These are phyloP conservation scores for Synergus umbraculus DNA, from an alignment of 2,888 invertebrate genomes.

Conservation along the genomic window DNA sequence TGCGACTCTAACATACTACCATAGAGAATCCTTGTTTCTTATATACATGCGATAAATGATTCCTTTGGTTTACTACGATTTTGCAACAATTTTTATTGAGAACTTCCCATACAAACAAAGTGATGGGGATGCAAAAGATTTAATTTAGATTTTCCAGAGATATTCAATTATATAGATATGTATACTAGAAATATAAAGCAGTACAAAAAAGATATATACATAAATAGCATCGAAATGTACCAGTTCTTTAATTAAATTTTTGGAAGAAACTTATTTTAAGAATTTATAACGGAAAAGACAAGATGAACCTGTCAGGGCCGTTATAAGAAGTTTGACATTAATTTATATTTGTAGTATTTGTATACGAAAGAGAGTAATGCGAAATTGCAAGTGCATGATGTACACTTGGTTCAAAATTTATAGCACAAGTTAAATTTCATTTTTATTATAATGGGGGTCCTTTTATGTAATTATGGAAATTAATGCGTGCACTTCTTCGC, in stretches of 20 bases:
- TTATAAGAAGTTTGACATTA: neutral
- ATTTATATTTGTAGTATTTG: constrained; percentile 18
- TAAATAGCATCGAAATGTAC: too few species aligned
- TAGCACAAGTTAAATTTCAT: constrained; percentile 51
- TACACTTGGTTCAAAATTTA: constrained; percentile 36
- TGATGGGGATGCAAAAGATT: too few species aligned
- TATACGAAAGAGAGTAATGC: constrained; percentile 10
- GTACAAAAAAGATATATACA: too few species aligned
- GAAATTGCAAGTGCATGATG: constrained; percentile 38
- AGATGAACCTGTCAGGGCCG: neutral
- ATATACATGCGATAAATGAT: constrained; percentile 16
- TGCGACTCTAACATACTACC: neutral
- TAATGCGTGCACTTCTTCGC: constrained; percentile 47
- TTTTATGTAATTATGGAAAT: constrained; percentile 52
- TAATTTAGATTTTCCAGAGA: too few species aligned
- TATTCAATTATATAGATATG: too few species aligned
- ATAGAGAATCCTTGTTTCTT: neutral
- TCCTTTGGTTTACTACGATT: constrained; percentile 1
- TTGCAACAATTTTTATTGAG: too few species aligned
- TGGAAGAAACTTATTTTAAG: neutral
- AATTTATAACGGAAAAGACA: neutral
- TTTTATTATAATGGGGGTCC: constrained; percentile 51
- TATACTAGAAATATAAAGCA: too few species aligned
- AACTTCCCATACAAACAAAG: too few species aligned
- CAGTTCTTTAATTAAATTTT: constrained; percentile 1